Evolutionary conservation across 1,140 invertebrate genomes (phyloP).

Genomic region (Drosophila dunni): DNA sequence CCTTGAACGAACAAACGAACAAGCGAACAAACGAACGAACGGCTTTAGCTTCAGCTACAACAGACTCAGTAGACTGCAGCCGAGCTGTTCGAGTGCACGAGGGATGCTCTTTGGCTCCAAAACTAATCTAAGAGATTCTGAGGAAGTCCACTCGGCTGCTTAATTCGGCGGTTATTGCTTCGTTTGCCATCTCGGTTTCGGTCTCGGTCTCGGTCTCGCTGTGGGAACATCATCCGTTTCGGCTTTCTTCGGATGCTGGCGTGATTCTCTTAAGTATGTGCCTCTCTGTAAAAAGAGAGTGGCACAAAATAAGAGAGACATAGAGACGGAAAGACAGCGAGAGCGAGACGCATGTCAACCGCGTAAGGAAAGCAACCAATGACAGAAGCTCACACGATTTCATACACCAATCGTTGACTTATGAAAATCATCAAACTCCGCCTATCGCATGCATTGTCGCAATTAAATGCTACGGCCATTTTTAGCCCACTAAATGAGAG

Average conservation of each 20-base stretch:
- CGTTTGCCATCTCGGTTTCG: neutral
- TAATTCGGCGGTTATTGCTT: neutral
- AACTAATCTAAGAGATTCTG: slow-evolving; percentile 29
- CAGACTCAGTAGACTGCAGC: slow-evolving; percentile 14
- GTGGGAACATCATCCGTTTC: too few species aligned
- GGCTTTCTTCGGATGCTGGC: neutral
- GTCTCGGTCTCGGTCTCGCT: neutral
- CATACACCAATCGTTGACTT: slow-evolving; percentile 28
- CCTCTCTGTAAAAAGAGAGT: slow-evolving; percentile 28
- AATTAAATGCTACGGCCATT: neutral
- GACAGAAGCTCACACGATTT: neutral
- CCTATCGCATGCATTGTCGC: slow-evolving; percentile 5
- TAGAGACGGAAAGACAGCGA: neutral
- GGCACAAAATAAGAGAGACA: neutral
- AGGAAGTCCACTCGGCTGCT: slow-evolving; percentile 7
- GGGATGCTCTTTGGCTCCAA: slow-evolving; percentile 31
- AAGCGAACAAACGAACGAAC: too few species aligned
- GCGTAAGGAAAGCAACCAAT: slow-evolving; percentile 18
- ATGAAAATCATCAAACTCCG: slow-evolving; percentile 1
- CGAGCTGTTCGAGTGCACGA: slow-evolving; percentile 13
- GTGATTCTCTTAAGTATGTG: slow-evolving; percentile 20
- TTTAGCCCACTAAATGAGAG: neutral
- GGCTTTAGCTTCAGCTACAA: neutral
- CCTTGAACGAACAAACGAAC: slow-evolving; percentile 12
- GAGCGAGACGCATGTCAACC: neutral